A percentile compares a stretch with the other conserved stretches of the same genome.
Conservation (phyloP, 1,140 invertebrate species). For the Procambarus clarkii region DNA sequence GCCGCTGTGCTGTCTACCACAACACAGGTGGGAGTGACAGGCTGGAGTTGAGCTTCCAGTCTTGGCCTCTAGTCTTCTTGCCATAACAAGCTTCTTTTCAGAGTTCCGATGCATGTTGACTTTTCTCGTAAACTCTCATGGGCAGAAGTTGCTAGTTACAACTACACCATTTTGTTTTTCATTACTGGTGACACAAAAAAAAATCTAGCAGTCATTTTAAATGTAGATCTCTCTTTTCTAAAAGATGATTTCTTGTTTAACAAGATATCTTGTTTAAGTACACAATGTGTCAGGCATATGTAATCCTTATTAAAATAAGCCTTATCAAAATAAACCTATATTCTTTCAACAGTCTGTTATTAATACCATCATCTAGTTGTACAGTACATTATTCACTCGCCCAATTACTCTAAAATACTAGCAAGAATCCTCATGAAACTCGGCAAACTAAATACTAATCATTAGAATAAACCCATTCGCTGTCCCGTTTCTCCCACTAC, state of each 20-base stretch:
- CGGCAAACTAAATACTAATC: constrained; percentile 58
- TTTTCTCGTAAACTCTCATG: constrained; percentile 32
- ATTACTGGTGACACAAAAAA: constrained; percentile 50
- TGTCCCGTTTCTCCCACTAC: constrained; percentile 34
- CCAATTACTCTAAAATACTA: constrained; percentile 62
- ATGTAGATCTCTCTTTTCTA: constrained; percentile 61
- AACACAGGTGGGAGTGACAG: neutral
- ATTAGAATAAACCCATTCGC: constrained; percentile 54
- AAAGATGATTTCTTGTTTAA: too few species aligned
- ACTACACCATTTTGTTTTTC: constrained; percentile 43
- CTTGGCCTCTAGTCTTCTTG: constrained; percentile 21
- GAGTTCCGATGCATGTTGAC: constrained; percentile 44
- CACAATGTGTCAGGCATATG: constrained; percentile 61
- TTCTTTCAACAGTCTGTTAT: constrained; percentile 70
- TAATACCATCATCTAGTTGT: constrained; percentile 70
- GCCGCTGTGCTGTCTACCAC: neutral
- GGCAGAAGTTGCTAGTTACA: constrained; percentile 56
- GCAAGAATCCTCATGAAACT: constrained; percentile 47
- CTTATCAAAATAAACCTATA: constrained; percentile 71
- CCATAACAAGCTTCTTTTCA: constrained; percentile 38
- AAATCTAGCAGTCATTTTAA: constrained; percentile 46
- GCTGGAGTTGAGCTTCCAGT: constrained; percentile 22
- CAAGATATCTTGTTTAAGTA: constrained; percentile 57
- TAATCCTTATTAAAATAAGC: constrained; percentile 69
- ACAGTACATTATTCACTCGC: constrained; percentile 66